Evolutionary conservation across 2,797 vertebrate species (phyloP).

Genomic region (Lepus townsendii): DNA sequence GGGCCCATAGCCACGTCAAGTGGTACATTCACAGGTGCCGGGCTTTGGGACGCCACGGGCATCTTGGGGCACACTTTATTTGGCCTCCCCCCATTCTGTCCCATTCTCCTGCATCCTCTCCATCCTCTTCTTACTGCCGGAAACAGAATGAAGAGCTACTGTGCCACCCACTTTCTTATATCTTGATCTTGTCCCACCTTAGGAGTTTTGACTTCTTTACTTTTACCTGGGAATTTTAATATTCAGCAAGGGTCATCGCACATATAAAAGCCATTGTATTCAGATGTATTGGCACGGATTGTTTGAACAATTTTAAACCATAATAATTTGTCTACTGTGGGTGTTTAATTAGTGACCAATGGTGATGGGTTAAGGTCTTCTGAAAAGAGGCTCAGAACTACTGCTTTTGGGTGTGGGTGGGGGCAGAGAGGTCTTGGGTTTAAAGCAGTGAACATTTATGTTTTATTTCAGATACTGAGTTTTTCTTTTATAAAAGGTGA

Average conservation of each 20-base stretch:
- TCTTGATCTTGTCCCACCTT: background rate
- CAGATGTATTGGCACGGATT: background rate
- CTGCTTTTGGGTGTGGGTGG: background rate
- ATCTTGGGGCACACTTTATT: background rate
- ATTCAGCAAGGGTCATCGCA: background rate
- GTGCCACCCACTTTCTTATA: background rate
- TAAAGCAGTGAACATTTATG: background rate
- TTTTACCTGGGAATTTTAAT: background rate
- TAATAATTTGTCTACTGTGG: background rate
- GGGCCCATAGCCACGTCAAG: background rate
- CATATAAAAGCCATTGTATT: background rate
- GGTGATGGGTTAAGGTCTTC: background rate
- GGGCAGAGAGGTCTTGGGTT: background rate
- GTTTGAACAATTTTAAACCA: background rate
- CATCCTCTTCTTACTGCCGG: background rate
- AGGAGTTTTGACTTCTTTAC: background rate
- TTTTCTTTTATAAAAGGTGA: background rate
- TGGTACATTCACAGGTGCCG: background rate
- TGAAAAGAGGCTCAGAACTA: background rate
- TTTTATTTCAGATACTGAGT: background rate
- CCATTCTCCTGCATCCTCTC: background rate
- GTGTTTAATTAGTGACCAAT: background rate
- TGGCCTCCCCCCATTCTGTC: accelerated
- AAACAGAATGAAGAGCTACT: background rate
- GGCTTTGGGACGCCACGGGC: background rate